Evolutionary conservation across 2,797 vertebrate species (phyloP), one percentile per base, ranked within the genome.

Genomic region (Spondyliosoma cantharus): DNA sequence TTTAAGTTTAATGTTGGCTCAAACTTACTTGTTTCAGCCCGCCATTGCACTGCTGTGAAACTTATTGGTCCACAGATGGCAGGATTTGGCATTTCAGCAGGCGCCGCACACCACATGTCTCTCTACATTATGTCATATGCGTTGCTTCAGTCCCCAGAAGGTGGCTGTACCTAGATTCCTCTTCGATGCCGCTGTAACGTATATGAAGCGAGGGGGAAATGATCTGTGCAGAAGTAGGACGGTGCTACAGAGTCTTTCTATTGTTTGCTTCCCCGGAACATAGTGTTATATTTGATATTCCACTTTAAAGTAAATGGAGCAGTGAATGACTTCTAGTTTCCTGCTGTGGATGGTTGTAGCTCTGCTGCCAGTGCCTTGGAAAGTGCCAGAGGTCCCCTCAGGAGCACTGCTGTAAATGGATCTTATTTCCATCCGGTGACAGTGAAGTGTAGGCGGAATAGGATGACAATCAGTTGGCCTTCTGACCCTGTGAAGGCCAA

Each of bases 231-330:
- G 50, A 87, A 84, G 87, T 76, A 72, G 74, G 65, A 85, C 75
- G 42, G 67, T 65, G 64, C 58, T 76, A 27, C 54, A 70, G 63
- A 74, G 67, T 62, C 78, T 62, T 62, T 81, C 17, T 64, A 78
- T 86, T 88, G 87, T 89, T 91, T 89, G 65, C 75, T 65, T 84
- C 58, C 17, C 64, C 62, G 76, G 72, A 91, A 90, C 88, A 81
- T 83, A 48, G 64, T 71, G 82, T 90, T 90, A 84, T 87, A 85
- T 89, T 92, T 86, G 85, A 91, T 90, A 91, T 90, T 91, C 80
- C 80, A 82, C 89, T 90, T 91, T 82, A 85, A 90, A 90, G 83
- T 90, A 92, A 93, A 94, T 91, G 92, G 90, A 89, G 89, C 92
- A 88, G 88, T 72, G 90, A 91, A 89, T 87, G 79, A 79, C 76